These are phyloP conservation scores for Aplysina aerophoba DNA, from an alignment of 37 sponge, comb jelly and placozoan species.

Conservation along the genomic window DNA sequence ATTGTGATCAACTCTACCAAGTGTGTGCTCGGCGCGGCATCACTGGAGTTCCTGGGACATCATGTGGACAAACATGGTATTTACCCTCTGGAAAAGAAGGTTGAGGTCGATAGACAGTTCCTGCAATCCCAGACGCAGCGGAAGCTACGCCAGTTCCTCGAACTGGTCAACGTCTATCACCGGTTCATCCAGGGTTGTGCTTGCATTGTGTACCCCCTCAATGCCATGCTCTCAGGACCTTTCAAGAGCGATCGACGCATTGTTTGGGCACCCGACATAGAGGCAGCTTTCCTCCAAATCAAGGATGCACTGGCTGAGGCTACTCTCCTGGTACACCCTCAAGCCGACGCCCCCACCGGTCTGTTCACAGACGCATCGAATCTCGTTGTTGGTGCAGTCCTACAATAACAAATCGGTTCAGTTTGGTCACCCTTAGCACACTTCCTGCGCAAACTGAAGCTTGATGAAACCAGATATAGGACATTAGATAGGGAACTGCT, in stretches of 20 bases:
- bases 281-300: background rate
- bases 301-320: conserved; percentile 11
- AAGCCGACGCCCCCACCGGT: conserved; percentile 1
- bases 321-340: conserved; percentile 23
- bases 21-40: conserved; percentile 1
- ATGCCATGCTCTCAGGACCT: conserved; percentile 25
- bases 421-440: conserved; percentile 26
- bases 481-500: conserved; percentile 56
- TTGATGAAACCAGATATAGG: conserved; percentile 42
- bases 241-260: conserved; percentile 15
- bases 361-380: conserved; percentile 43
- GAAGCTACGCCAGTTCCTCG: conserved; percentile 45
- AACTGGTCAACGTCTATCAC: conserved; percentile 42
- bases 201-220: too few relatives aligned
- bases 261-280: background rate
- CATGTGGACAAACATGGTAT: conserved; percentile 27
- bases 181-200: conserved; percentile 39
- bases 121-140: conserved; percentile 53
- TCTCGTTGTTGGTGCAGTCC: conserved; percentile 43
- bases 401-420: conserved; percentile 17
- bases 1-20: background rate
- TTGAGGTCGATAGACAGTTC: conserved; percentile 44
- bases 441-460: conserved; percentile 48
- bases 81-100: conserved; percentile 41
- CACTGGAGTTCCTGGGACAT: conserved; percentile 11